Base-by-base conservation (phyloP, 92 coral and sea anemone genomes). In the Bergia sp. region DNA sequence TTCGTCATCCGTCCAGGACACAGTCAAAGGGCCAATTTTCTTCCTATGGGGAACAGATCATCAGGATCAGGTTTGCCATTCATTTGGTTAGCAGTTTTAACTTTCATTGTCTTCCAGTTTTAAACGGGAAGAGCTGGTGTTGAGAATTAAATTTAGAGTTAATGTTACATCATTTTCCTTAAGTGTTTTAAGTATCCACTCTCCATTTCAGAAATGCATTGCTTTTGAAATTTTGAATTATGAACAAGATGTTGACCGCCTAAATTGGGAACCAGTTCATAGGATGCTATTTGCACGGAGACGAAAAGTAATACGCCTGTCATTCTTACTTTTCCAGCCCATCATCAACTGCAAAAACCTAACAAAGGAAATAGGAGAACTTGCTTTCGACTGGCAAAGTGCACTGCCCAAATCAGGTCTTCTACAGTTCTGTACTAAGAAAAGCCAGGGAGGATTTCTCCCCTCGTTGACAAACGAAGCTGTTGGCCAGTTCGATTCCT, bases 11-110 rank as follows among this genome's bases (percentile, higher is more conserved):
- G 49, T 91, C 42, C 93, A 91, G 88, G 74, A 39, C 23, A 76
- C 58, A 65, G 75, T 91, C 72, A 82, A 57, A 83, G 93, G 93
- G 80, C 93, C 93, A 9, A 82, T 91, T 41, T 91, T 82, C 85
- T 91, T 91, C 75, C 88, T 91, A 91, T 91, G 93, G 93, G 93
- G 93, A 23, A 91, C 93, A 43, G 93, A 91, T 43, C 89, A 91
- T 7, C 91, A 91, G 21, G 93, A 91, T 58, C 93, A 91, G 93
- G 93, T 91, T 47, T 6, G 82, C 7, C 8, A 23, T 39, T 6
- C 45, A 11, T 74, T 74, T 74, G 47, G 41, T 74, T 15, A 37
- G 76, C 41, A 15, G 40, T 13, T 37, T 18, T 2, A 39, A 4
- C 1, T 74, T 2, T 2, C 78, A 11, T 4, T 39, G 78, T 12